phyloP scores from a whole-genome alignment of 1,140 invertebrate species.

The Wiebesia pumilae region DNA sequence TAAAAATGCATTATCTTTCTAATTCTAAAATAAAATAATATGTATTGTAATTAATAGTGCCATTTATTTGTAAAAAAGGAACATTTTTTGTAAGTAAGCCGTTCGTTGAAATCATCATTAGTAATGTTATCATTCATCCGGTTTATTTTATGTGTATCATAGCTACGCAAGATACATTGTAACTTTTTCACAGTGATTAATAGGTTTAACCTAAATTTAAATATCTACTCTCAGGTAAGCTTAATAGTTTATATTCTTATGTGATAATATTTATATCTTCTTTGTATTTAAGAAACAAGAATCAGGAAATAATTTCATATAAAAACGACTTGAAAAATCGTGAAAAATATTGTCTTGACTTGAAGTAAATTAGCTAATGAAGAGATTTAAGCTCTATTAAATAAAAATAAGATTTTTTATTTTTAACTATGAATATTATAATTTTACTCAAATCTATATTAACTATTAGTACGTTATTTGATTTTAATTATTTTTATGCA shows the following conservation, averaged over 20 bases:
- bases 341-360: not conserved
- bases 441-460: not conserved
- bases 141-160: constrained; percentile 35
- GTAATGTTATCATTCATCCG: constrained; percentile 41
- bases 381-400: not conserved
- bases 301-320: not conserved
- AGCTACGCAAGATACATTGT: constrained; percentile 39
- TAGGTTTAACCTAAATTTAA: constrained; percentile 31
- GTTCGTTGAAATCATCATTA: constrained; percentile 1
- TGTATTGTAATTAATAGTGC: not conserved
- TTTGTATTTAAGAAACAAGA: constrained; percentile 6
- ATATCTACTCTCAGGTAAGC: constrained; percentile 20
- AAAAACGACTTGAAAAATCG: not conserved
- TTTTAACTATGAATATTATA: not conserved
- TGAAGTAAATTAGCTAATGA: not conserved
- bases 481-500: not conserved
- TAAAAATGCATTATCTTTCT: not conserved
- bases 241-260: not conserved
- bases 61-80: not conserved
- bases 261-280: constrained; percentile 21
- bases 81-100: not conserved
- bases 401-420: not conserved
- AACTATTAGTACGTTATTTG: not conserved
- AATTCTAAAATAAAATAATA: not conserved
- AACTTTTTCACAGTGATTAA: constrained; percentile 12